Evolutionary conservation across 2,888 invertebrate genomes (phyloP).

Genomic region (Vandiemenella viatica): DNA sequence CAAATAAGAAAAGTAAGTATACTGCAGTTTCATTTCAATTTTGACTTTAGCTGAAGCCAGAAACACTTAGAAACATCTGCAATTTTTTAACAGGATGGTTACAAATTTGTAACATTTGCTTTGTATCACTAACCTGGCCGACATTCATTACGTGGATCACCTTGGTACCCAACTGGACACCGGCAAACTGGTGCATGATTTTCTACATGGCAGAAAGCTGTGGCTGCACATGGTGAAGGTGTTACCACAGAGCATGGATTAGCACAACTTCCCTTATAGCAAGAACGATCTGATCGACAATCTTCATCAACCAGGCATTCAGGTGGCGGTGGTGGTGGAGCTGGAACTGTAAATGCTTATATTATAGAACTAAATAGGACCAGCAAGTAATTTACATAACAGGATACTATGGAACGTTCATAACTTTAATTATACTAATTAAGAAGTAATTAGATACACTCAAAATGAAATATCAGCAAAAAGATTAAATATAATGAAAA

Average conservation of each 20-base stretch:
- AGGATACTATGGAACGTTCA: no score
- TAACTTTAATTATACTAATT: no score
- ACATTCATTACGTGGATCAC: slow-evolving; percentile 56
- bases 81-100: background rate
- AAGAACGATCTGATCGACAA: slow-evolving; percentile 57
- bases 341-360: no score
- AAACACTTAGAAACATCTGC: background rate
- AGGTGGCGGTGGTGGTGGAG: slow-evolving; percentile 28
- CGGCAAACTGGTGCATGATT: slow-evolving; percentile 60
- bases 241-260: slow-evolving; percentile 56
- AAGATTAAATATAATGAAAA: background rate
- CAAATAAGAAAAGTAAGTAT: background rate
- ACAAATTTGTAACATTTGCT: no score
- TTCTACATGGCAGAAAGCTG: slow-evolving; percentile 69
- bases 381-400: no score
- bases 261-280: slow-evolving; percentile 58
- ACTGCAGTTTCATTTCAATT: background rate
- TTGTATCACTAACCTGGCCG: slow-evolving; percentile 68
- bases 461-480: background rate
- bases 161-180: slow-evolving; percentile 64
- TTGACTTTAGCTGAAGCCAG: background rate
- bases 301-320: slow-evolving; percentile 69
- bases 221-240: slow-evolving; percentile 54
- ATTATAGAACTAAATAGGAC: no score
- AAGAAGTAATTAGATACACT: no score